A percentile compares a stretch with the other conserved stretches of the same genome.
Evolutionary conservation across 2,888 invertebrate species (phyloP).

Genomic region (Apodemia duryi): DNA sequence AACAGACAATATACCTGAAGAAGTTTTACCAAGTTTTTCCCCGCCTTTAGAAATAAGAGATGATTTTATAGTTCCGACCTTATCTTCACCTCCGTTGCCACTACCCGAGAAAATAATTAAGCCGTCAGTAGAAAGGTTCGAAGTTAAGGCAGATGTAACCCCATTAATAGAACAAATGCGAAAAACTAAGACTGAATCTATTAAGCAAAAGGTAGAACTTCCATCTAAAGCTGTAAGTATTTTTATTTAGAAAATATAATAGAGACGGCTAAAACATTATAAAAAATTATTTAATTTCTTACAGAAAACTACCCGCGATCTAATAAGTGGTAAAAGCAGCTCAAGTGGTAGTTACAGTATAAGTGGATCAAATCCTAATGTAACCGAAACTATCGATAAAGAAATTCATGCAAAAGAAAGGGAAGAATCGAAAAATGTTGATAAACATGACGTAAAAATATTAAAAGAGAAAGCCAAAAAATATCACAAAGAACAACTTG

Average conservation of each 20-base stretch:
- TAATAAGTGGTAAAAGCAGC: slow-evolving; percentile 70
- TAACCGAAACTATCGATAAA: slow-evolving; percentile 56
- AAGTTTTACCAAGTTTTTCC: slow-evolving; percentile 81
- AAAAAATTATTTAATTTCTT: background rate
- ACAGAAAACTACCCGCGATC: slow-evolving; percentile 42
- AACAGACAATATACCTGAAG: slow-evolving; percentile 83
- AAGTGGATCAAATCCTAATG: slow-evolving; percentile 69
- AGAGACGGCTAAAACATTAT: background rate
- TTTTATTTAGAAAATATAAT: background rate
- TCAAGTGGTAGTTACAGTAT: slow-evolving; percentile 75
- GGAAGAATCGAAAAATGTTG: slow-evolving; percentile 47
- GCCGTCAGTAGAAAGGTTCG: slow-evolving; percentile 58
- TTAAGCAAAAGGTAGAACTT: slow-evolving; percentile 56
- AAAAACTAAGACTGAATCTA: slow-evolving; percentile 73
- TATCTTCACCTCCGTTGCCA: slow-evolving; percentile 69
- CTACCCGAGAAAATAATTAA: slow-evolving; percentile 59
- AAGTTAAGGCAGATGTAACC: slow-evolving; percentile 64
- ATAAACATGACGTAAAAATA: slow-evolving; percentile 32
- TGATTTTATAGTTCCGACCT: slow-evolving; percentile 66
- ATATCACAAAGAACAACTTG: slow-evolving; percentile 53
- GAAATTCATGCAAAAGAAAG: slow-evolving; percentile 46
- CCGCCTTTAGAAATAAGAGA: slow-evolving; percentile 77
- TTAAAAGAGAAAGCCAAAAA: slow-evolving; percentile 47
- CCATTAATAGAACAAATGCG: slow-evolving; percentile 51
- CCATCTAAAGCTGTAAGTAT: slow-evolving; percentile 48